Evolutionary conservation across 2,888 invertebrate genomes (phyloP), one percentile per base, ranked within the genome.

Genomic region (Trissolcus brochymenae): DNA sequence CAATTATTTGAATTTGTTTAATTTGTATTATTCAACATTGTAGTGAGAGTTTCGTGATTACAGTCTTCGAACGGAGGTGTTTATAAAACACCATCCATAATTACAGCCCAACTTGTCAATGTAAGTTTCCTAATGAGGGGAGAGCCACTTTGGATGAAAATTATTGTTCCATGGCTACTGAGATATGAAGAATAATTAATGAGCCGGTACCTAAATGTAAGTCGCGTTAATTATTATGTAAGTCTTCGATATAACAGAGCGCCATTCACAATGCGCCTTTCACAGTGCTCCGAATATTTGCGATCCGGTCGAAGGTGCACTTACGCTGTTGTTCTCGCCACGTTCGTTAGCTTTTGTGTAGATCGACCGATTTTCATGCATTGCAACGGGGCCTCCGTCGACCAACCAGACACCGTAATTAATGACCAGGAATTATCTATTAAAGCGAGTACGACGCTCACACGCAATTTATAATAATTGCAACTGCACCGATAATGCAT

Each of bases 251-350:
- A 66, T 66, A 76, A 65, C 70, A 71, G 66, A 17, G 65, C 40
- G 60, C 67, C 76, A 41, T 60, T 76, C 76, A 76, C 76, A 76
- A 76, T 79, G 73, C 73, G 66, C 81, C 81, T 82, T 82, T 82
- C 81, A 82, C 80, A 81, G 80, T 81, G 79, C 75, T 79, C 77
- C 80, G 72, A 76, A 67, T 76, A 77, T 76, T 70, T 66, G 72
- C 68, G 72, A 79, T 68, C 78, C 29, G 60, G 76, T 78, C 70
- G 57, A 54, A 17, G 46, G 55, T 65, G 46, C 65, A 68, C 43
- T 73, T 68, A 67, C 68, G 16, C 51, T 54, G 54, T 62, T 25
- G 65, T 67, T 60, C 35, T 35, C 35, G 35, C 35, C 50, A 46
- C 60, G 43, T 7, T 46, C 56, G 19, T 43, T 35, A 35, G 60